These are phyloP conservation scores for Pica pica DNA, from an alignment of 2,113 vertebrate species.

Conservation along the genomic window DNA sequence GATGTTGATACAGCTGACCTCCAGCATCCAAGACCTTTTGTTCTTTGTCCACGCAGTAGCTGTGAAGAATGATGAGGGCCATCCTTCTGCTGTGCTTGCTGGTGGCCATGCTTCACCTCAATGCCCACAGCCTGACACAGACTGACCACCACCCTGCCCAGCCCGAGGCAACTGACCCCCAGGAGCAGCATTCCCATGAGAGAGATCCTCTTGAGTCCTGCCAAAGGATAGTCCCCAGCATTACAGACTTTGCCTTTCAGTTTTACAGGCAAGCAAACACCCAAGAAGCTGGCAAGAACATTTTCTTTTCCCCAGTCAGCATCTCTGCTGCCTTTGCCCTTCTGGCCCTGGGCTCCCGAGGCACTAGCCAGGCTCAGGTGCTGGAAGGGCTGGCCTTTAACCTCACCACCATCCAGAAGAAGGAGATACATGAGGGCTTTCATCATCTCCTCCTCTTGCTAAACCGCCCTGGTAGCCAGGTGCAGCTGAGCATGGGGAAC, in stretches of 20 bases:
- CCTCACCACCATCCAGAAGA: constrained; percentile 2
- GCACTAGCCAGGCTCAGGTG: constrained; percentile 64
- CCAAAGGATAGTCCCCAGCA: constrained; percentile 38
- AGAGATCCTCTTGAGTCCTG: background rate
- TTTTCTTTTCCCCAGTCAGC: constrained; percentile 81
- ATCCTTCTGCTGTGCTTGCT: background rate
- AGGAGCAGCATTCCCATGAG: background rate
- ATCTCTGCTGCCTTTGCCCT: constrained; percentile 76
- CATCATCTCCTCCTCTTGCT: constrained; percentile 73
- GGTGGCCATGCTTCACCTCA: background rate
- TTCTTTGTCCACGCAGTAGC: background rate
- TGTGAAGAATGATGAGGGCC: background rate
- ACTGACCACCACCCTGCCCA: background rate
- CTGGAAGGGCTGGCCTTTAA: constrained; percentile 77
- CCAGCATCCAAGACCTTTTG: background rate
- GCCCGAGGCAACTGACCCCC: background rate
- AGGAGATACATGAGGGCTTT: constrained; percentile 69
- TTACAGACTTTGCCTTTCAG: constrained; percentile 74
- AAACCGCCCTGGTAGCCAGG: constrained; percentile 38
- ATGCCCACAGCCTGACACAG: background rate
- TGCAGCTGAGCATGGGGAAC: constrained; percentile 72
- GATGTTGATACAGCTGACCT: background rate
- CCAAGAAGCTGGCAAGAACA: constrained; percentile 48
- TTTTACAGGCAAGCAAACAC: constrained; percentile 73
- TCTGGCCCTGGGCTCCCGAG: constrained; percentile 70